A percentile compares a stretch with the other conserved stretches of the same genome.
Evolutionary conservation across 2,888 invertebrate species (phyloP).

Genomic region (Drosophila colorata): DNA sequence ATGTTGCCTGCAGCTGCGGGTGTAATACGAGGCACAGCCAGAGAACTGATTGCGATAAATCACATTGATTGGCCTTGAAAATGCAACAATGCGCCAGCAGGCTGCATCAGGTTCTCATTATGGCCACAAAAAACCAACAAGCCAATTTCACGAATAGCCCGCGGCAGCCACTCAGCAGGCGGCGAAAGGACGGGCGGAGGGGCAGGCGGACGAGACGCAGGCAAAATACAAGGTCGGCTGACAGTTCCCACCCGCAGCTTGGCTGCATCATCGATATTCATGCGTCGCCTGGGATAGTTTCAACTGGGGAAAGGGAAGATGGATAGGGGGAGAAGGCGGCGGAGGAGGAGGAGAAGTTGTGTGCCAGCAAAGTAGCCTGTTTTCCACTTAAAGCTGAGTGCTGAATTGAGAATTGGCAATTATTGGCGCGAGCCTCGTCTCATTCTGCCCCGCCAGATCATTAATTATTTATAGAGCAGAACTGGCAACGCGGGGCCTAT

Average conservation of each 20-base stretch:
- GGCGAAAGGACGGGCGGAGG: not conserved
- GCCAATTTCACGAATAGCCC: constrained; percentile 29
- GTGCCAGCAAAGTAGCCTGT: not conserved
- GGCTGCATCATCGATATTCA: constrained; percentile 50
- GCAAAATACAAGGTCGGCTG: constrained; percentile 32
- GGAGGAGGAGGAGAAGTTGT: no score
- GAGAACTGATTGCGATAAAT: constrained; percentile 42
- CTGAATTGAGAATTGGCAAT: constrained; percentile 67
- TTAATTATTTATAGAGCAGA: constrained; percentile 69
- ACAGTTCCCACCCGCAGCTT: constrained; percentile 31
- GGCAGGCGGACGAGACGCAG: constrained; percentile 1
- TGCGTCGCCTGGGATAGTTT: constrained; percentile 32
- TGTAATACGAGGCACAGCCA: constrained; percentile 5
- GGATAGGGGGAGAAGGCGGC: not conserved
- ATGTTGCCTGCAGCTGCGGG: constrained; percentile 28
- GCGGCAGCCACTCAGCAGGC: constrained; percentile 19
- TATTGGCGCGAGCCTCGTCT: constrained; percentile 44
- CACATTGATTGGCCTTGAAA: constrained; percentile 61
- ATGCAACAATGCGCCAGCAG: constrained; percentile 37
- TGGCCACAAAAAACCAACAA: constrained; percentile 52
- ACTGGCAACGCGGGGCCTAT: constrained; percentile 22
- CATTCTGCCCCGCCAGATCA: constrained; percentile 32
- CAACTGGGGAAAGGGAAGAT: constrained; percentile 6
- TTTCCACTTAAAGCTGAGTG: constrained; percentile 17
- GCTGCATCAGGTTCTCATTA: constrained; percentile 72